phyloP scores from a whole-genome alignment of 2,113 vertebrate genomes.

The Eurypyga helias region DNA sequence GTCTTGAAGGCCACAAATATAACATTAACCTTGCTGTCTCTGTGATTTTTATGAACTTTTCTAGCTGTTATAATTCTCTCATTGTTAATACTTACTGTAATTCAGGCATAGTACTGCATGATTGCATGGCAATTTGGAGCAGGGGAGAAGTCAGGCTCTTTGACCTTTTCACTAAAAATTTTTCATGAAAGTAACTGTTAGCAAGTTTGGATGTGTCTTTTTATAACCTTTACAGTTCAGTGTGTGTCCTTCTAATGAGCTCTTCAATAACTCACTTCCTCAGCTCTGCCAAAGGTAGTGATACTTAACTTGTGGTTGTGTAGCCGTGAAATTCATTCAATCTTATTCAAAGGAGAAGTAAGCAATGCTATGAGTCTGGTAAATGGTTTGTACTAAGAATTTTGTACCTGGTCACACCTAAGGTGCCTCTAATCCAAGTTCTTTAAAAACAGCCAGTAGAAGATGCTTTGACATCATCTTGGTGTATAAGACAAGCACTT shows the following conservation, averaged over 20 bases:
- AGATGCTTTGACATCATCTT: background rate
- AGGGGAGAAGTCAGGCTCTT: conserved; percentile 40
- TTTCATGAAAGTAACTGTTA: conserved; percentile 38
- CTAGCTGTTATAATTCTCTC: background rate
- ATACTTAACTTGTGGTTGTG: background rate
- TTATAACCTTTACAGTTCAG: conserved; percentile 21
- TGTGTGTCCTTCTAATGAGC: background rate
- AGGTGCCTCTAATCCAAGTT: background rate
- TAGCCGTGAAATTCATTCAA: background rate
- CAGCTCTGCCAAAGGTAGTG: background rate
- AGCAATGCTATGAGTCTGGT: background rate
- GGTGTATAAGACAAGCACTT: background rate
- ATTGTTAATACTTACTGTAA: background rate
- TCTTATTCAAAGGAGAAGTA: background rate
- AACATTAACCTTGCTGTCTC: conserved; percentile 8
- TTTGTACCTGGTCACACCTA: background rate
- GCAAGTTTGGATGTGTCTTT: conserved; percentile 40
- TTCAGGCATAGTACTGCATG: background rate
- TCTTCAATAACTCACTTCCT: background rate
- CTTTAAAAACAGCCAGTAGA: background rate
- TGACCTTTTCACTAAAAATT: conserved; percentile 61
- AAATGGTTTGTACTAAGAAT: background rate
- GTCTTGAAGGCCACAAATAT: conserved; percentile 11
- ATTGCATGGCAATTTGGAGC: conserved; percentile 43
- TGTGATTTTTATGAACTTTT: conserved; percentile 5